Base-by-base conservation (phyloP, 2,888 invertebrate genomes). In the Digitonthophagus gazella region DNA sequence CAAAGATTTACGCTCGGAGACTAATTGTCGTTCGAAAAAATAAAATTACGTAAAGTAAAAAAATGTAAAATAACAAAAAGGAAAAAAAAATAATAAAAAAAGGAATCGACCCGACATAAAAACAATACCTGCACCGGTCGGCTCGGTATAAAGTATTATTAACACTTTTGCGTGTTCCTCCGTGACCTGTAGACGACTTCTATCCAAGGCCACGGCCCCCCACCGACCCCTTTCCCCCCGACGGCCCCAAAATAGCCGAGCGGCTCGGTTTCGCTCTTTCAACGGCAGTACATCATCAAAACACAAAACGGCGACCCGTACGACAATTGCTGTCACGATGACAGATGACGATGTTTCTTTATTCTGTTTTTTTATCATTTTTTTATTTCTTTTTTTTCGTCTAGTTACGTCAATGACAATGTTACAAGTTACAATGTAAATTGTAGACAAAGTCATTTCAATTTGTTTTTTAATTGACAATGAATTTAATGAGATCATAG, bases 131-230 rank as follows among this genome's bases (percentile, higher is more conserved):
- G 61, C 18, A 61, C n/a, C 16, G 61, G 20, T 19, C 11, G 61
- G 19, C 18, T 5, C 16, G n/a, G 15, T 16, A 20, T 66, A 58
- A 54, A 69, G 61, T 66, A 69, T 69, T 69, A 68, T 64, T 65
- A 69, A 66, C 61, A 61, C 65, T 69, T 70, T 70, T 70, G 70
- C 67, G 66, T 67, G 68, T 70, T 70, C 61, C 58, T 66, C 65
- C 55, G 76, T 78, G 79, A 79, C 80, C 80, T 80, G 80, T 73
- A 79, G 79, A 79, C 80, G 79, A 79, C 79, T 79, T 79, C 77
- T 76, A 74, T 72, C 79, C 78, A 79, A 80, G 79, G 80, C 76
- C 76, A 72, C 71, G 14, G 56, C 64, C 65, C 58, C 67, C 67
- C 67, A 19, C 61, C 61, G 18, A 16, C 61, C 20, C 61, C 8